phyloP scores from a whole-genome alignment of 2,888 invertebrate genomes.

The Eilema griseolum region DNA sequence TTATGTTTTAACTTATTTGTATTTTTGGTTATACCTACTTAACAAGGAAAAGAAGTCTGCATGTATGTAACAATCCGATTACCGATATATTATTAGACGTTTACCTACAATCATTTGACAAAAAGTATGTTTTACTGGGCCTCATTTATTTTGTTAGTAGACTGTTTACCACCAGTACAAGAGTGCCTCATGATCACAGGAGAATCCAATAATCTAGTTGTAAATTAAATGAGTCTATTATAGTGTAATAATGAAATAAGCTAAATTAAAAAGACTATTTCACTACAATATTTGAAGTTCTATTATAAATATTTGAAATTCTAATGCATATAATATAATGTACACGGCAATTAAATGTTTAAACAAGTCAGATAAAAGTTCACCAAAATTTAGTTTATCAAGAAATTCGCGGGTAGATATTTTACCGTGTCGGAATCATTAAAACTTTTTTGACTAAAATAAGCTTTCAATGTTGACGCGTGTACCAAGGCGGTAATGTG shows the following conservation, averaged over 20 bases:
- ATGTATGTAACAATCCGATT: no score
- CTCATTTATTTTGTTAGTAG: no score
- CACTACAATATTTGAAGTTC: constrained; percentile 23
- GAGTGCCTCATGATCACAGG: no score
- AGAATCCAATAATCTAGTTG: no score
- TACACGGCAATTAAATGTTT: constrained; percentile 12
- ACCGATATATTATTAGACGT: no score
- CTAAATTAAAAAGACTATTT: background rate
- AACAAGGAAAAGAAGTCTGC: no score
- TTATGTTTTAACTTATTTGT: no score
- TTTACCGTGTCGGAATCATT: constrained; percentile 60
- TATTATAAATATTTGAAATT: constrained; percentile 23
- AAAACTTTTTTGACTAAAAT: constrained; percentile 65
- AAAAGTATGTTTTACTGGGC: no score
- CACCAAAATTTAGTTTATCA: constrained; percentile 32
- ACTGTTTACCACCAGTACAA: no score
- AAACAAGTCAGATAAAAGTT: constrained; percentile 32
- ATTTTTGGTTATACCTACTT: no score
- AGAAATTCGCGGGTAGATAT: constrained; percentile 43
- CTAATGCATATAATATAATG: background rate
- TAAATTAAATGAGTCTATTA: no score
- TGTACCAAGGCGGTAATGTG: constrained; percentile 46
- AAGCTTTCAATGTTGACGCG: constrained; percentile 53
- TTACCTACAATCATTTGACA: no score
- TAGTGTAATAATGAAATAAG: background rate